Base-by-base conservation (phyloP, 2,888 invertebrate genomes). In the Synergus gifuensis region DNA sequence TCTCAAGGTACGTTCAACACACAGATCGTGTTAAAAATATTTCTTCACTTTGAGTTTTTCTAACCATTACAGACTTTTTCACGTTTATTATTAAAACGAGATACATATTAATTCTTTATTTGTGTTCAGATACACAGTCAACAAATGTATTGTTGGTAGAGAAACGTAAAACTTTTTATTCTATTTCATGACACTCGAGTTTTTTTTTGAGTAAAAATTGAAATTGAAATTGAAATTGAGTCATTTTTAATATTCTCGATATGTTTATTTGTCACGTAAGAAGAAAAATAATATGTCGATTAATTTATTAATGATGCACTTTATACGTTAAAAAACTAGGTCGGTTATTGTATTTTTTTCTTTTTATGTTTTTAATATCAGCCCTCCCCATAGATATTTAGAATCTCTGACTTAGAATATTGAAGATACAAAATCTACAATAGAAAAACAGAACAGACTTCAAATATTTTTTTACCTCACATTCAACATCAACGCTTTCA, bases 341-440 rank as follows among this genome's bases (percentile, higher is more conserved):
- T 73, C n/a, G 11, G 36, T 54, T 73, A 73, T 73, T 73, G 69
- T 77, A 60, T 78, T 60, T 66, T 69, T 67, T 62, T 76, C 63
- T 14, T 69, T 54, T 44, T 58, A 60, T 54, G 36, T 54, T 73
- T 73, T 54, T 73, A 73, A 54, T 40, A 73, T 73, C 49, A 60
- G 60, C 66, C 69, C 69, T 62, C 67, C 44, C 73, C 82, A 82
- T 78, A 83, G 80, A 84, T 84, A 66, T 87, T 89, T 88, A 88
- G 88, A 89, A 89, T 90, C 83, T 87, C 85, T 83, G 86, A 84
- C 87, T 89, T 90, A 91, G 88, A 90, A 88, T 91, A 91, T 90
- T 90, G 90, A 90, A 91, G 91, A 91, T 91, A 92, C 89, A 92
- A 92, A 92, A 92, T 91, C 91, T 91, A 92, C 91, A 88, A 91